These are phyloP conservation scores for Sinocyclocheilus grahami DNA, from an alignment of 2,113 vertebrate species.

Conservation along the genomic window DNA sequence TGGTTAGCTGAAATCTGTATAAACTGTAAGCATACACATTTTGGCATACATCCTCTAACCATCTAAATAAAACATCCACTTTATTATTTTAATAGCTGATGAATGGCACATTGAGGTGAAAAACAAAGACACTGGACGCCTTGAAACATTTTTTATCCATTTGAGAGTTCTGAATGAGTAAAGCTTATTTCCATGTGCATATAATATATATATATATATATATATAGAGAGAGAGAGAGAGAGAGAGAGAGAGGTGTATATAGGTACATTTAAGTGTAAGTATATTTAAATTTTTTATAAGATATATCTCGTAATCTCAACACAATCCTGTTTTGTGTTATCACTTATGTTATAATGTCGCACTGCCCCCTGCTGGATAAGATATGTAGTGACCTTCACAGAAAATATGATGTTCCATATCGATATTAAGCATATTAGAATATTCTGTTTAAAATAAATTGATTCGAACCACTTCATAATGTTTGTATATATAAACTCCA, in stretches of 20 bases:
- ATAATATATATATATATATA: too few species aligned
- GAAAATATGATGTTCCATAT: background rate
- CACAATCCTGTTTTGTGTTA: background rate
- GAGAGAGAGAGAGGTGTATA: too few species aligned
- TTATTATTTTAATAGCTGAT: background rate
- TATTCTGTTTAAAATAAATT: background rate
- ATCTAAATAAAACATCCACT: background rate
- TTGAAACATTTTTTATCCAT: background rate
- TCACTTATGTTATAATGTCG: background rate
- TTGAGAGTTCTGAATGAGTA: background rate
- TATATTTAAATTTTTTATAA: background rate
- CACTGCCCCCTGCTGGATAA: conserved; percentile 62
- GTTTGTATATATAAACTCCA: background rate
- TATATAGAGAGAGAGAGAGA: too few species aligned
- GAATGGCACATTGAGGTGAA: background rate
- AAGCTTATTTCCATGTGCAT: background rate
- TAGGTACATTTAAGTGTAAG: too few species aligned
- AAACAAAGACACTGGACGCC: background rate
- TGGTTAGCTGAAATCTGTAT: conserved; percentile 10
- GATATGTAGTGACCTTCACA: background rate
- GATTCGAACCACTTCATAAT: background rate
- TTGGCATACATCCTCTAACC: background rate
- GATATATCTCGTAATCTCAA: background rate
- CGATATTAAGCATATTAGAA: background rate
- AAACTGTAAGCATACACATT: conserved; percentile 28